These are phyloP conservation scores for Lucifuga dentata DNA, from an alignment of 2,113 vertebrate genomes.

Conservation along the genomic window DNA sequence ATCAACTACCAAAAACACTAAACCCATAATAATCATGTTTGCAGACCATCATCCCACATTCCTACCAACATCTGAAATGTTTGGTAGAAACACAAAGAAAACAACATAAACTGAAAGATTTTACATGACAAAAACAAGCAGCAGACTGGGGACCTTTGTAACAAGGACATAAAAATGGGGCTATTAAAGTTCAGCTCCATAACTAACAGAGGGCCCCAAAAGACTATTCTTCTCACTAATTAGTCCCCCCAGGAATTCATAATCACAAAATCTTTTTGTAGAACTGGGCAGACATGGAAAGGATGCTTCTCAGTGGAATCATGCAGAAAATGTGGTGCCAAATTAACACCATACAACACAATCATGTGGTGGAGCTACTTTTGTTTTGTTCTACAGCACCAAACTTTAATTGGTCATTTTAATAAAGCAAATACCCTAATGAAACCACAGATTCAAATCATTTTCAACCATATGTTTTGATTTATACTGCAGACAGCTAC, in stretches of 20 bases:
- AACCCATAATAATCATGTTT: no score
- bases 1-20: neutral
- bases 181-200: slow-evolving; percentile 67
- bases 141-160: slow-evolving; percentile 41
- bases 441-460: slow-evolving; percentile 17
- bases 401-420: slow-evolving; percentile 30
- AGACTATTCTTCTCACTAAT: slow-evolving; percentile 78
- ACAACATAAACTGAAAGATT: slow-evolving; percentile 33
- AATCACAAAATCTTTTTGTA: slow-evolving; percentile 49
- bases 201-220: slow-evolving; percentile 71
- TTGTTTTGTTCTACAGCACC: neutral
- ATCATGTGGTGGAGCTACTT: slow-evolving; percentile 5
- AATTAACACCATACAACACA: slow-evolving; percentile 32
- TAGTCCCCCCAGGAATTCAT: slow-evolving; percentile 73
- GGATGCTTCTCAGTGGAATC: slow-evolving; percentile 44
- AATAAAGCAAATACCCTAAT: slow-evolving; percentile 6
- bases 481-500: neutral
- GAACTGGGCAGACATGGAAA: slow-evolving; percentile 34
- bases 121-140: slow-evolving; percentile 25
- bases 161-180: slow-evolving; percentile 73
- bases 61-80: slow-evolving; percentile 28
- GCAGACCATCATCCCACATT: slow-evolving; percentile 1
- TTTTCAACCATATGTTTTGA: neutral
- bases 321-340: slow-evolving; percentile 45
- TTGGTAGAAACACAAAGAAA: slow-evolving; percentile 28